phyloP scores from a whole-genome alignment of 2,888 invertebrate species.

The Lasioglossum malachurum region DNA sequence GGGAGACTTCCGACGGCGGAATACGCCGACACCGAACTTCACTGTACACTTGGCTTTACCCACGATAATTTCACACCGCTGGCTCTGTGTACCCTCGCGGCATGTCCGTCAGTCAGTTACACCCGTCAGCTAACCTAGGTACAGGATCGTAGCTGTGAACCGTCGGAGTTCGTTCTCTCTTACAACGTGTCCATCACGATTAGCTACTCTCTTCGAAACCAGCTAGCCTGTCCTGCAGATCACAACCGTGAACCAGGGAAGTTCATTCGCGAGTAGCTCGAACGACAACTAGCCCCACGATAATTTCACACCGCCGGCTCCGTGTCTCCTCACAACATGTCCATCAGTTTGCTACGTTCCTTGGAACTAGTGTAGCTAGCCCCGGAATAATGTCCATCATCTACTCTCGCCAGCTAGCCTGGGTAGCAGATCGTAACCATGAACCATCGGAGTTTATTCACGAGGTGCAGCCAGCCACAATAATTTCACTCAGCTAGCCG shows the following conservation, averaged over 20 bases:
- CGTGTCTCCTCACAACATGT: background rate
- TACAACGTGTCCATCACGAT: background rate
- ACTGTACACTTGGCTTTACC: constrained; percentile 22
- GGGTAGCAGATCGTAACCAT: background rate
- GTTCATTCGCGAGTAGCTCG: constrained; percentile 30
- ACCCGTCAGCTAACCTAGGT: background rate
- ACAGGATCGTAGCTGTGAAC: background rate
- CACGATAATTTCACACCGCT: constrained; percentile 26
- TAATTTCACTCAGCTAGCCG: background rate
- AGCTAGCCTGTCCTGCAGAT: background rate
- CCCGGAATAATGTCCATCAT: background rate
- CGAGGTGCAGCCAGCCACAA: background rate
- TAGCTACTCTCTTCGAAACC: background rate
- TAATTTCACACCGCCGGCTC: constrained; percentile 18
- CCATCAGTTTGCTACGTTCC: background rate
- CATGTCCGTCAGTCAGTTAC: background rate
- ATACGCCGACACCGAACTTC: constrained; percentile 34
- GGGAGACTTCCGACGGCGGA: constrained; percentile 9
- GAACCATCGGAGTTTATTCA: background rate
- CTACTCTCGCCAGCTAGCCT: background rate
- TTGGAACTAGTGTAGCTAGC: background rate
- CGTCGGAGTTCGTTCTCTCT: background rate
- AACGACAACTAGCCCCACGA: background rate
- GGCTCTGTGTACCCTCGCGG: background rate
- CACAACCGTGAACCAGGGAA: background rate